phyloP scores from a whole-genome alignment of 2,113 vertebrate genomes.

The Pedetes capensis region DNA sequence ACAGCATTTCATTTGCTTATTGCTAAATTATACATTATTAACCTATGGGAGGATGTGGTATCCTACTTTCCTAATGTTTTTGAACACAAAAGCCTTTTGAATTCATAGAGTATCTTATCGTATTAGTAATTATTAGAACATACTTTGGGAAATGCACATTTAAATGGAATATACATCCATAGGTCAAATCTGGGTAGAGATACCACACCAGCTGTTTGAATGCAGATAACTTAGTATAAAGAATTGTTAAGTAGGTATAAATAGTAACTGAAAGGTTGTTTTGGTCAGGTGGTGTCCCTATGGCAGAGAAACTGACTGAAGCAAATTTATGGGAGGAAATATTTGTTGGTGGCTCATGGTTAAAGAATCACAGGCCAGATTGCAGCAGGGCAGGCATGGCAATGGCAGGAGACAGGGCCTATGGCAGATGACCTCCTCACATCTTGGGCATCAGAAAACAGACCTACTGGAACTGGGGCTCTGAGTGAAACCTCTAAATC shows the following conservation, averaged over 20 bases:
- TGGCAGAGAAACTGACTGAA: too few species aligned
- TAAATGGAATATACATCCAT: neutral
- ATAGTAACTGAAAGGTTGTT: neutral
- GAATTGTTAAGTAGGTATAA: neutral
- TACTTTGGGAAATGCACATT: neutral
- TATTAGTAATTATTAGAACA: neutral
- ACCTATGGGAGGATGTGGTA: neutral
- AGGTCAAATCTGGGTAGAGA: neutral
- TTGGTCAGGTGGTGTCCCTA: too few species aligned
- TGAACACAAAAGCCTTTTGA: constrained; percentile 11
- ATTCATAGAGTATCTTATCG: neutral
- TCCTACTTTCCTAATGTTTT: neutral
- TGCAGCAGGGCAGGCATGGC: too few species aligned
- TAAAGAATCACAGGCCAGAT: too few species aligned
- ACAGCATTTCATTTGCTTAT: neutral
- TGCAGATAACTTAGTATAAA: neutral
- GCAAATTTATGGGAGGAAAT: too few species aligned
- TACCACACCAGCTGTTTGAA: neutral
- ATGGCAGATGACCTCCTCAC: too few species aligned
- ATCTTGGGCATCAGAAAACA: too few species aligned
- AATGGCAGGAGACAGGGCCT: too few species aligned
- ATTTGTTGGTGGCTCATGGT: too few species aligned
- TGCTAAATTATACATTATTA: neutral
- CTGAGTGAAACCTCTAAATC: too few species aligned
- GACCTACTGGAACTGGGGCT: too few species aligned